Base-by-base conservation (phyloP, 1,140 invertebrate genomes). In the Ips nitidus region DNA sequence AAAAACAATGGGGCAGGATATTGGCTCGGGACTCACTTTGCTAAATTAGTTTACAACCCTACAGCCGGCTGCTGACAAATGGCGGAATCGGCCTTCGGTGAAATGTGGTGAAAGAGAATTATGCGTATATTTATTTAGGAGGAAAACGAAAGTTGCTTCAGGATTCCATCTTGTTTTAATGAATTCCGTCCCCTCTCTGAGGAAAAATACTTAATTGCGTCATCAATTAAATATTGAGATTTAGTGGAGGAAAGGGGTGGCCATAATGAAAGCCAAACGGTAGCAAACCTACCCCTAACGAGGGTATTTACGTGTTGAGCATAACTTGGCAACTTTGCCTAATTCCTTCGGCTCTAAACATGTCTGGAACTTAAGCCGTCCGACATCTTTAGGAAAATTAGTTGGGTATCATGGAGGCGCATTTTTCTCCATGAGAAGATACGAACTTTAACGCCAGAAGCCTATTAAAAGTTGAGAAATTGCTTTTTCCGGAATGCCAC, bases 271-370 rank as follows among this genome's bases (percentile, higher is more conserved):
- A 22, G 22, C 22, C 22, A 22, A 22, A 55, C 37, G 5, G 37
- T 55, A 37, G 36, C 36, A 37, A 55, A 55, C 5, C 52, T 55
- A 55, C 36, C 36, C 37, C 36, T 8, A 41, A 69, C 65, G 66
- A 66, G 74, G 66, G 73, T 77, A 78, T 79, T 80, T 80, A 80
- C 79, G 79, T 80, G 79, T 79, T 79, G 76, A 71, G 79, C 79
- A 80, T 80, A 80, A 80, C 77, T 80, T 80, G 74, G 69, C 77
- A 80, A 80, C 74, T 80, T 80, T 77, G 73, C 72, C 77, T 80
- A 80, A 80, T 76, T 77, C 70, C 72, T 63, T 52, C 37, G 70
- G 76, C 73, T 73, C 72, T 80, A 80, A 80, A 80, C 71, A 79
- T 80, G 78, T 78, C 78, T 74, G 62, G 67, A 68, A 75, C 70